phyloP scores from a whole-genome alignment of 1,140 invertebrate genomes.

The Papilio aristodemus region DNA sequence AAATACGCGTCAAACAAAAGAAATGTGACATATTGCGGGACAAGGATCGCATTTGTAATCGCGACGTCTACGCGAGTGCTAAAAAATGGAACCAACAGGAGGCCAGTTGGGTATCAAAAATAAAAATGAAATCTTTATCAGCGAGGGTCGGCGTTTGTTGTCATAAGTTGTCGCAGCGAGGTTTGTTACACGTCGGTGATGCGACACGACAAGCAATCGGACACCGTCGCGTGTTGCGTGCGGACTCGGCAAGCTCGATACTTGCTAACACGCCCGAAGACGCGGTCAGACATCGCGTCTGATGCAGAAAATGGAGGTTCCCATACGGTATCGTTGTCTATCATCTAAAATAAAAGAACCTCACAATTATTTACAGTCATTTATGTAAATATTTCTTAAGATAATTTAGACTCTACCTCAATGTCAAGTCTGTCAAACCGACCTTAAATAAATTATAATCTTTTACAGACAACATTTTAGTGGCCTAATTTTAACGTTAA shows the following conservation, averaged over 20 bases:
- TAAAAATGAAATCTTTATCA: conserved; percentile 54
- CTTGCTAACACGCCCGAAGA: not conserved
- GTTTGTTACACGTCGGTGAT: conserved; percentile 60
- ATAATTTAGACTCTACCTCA: not conserved
- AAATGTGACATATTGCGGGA: conserved; percentile 16
- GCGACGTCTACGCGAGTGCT: conserved; percentile 10
- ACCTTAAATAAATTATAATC: conserved; percentile 2
- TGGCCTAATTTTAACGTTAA: too few relatives aligned
- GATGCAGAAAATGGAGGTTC: not conserved
- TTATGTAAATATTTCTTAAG: not conserved
- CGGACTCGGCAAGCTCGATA: conserved; percentile 37
- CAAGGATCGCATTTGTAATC: conserved; percentile 20
- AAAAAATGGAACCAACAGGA: conserved; percentile 32
- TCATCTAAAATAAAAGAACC: not conserved
- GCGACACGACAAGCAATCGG: conserved; percentile 64
- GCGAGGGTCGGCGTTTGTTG: conserved; percentile 54
- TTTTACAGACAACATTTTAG: too few relatives aligned
- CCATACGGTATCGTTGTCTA: not conserved
- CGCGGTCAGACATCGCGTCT: not conserved
- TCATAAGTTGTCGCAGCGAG: conserved; percentile 65
- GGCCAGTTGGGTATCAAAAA: conserved; percentile 55
- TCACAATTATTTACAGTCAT: too few relatives aligned
- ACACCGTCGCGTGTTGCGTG: conserved; percentile 65
- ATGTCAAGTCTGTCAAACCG: not conserved
- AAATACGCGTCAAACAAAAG: conserved; percentile 20